Conservation (phyloP, 1,140 invertebrate species). For the Pygmarrhopalites habei region DNA sequence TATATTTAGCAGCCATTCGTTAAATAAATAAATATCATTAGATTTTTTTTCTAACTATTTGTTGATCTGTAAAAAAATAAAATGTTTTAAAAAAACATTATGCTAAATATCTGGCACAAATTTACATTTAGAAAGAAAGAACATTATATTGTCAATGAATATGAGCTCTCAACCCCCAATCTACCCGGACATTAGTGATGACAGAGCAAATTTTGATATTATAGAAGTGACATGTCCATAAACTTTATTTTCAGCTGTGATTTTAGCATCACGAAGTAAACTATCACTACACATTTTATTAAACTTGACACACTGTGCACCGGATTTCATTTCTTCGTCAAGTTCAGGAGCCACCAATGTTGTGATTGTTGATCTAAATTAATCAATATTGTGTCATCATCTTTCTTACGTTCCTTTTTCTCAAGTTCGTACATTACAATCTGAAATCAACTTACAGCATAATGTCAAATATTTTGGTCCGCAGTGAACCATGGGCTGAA, state of each 20-base stretch:
- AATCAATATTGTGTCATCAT: background rate
- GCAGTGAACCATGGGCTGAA: constrained; percentile 1
- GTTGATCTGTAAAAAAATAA: too few species aligned
- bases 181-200: constrained; percentile 14
- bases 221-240: constrained; percentile 24
- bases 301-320: constrained; percentile 21
- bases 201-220: constrained; percentile 28
- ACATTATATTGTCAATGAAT: too few species aligned
- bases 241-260: constrained; percentile 32
- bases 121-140: too few species aligned
- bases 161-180: too few species aligned
- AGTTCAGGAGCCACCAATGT: constrained; percentile 34
- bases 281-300: constrained; percentile 35
- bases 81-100: too few species aligned
- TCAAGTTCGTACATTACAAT: too few species aligned
- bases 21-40: too few species aligned
- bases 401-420: too few species aligned
- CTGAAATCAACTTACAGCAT: constrained; percentile 28
- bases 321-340: background rate
- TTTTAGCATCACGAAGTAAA: constrained; percentile 28
- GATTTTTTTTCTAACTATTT: too few species aligned
- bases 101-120: too few species aligned
- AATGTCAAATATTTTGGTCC: constrained; percentile 30
- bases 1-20: too few species aligned
- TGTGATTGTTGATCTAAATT: constrained; percentile 26